Conservation (phyloP, 2,888 invertebrate species). For the Brachypalpus laphriformis region DNA sequence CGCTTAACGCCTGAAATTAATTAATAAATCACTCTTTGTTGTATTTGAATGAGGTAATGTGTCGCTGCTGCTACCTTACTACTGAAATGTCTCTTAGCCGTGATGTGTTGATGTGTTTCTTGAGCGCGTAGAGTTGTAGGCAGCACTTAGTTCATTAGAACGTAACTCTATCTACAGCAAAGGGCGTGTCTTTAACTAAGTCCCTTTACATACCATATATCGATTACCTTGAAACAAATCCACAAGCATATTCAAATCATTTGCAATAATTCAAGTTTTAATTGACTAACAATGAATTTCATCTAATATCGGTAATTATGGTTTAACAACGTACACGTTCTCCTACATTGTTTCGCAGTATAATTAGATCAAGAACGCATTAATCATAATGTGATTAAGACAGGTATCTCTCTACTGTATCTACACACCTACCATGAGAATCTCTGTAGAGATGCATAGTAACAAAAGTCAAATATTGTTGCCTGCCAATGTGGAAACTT, state of each 20-base stretch:
- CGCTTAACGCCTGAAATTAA: constrained; percentile 5
- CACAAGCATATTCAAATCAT: constrained; percentile 7
- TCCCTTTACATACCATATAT: background rate
- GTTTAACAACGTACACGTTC: constrained; percentile 22
- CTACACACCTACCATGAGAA: background rate
- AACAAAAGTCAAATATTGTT: constrained; percentile 35
- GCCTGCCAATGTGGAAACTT: constrained; percentile 52
- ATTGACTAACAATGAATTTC: constrained; percentile 48
- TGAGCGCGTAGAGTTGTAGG: constrained; percentile 26
- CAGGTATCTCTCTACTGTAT: constrained; percentile 5
- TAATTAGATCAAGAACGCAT: constrained; percentile 69
- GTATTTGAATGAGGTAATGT: constrained; percentile 16
- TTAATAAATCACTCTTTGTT: constrained; percentile 47
- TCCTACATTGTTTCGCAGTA: constrained; percentile 58
- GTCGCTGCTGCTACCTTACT: constrained; percentile 24
- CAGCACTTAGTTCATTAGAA: constrained; percentile 26
- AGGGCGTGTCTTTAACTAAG: constrained; percentile 6
- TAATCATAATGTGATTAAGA: constrained; percentile 67
- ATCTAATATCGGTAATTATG: constrained; percentile 55
- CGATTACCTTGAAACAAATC: constrained; percentile 18
- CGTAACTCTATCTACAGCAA: background rate
- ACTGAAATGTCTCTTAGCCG: constrained; percentile 41
- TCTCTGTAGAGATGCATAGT: constrained; percentile 4
- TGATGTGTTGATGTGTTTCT: constrained; percentile 25
- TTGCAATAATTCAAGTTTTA: constrained; percentile 55